A percentile compares a stretch with the other conserved stretches of the same genome.
phyloP scores from a whole-genome alignment of 2,797 vertebrate species.

The Momotus momota region DNA sequence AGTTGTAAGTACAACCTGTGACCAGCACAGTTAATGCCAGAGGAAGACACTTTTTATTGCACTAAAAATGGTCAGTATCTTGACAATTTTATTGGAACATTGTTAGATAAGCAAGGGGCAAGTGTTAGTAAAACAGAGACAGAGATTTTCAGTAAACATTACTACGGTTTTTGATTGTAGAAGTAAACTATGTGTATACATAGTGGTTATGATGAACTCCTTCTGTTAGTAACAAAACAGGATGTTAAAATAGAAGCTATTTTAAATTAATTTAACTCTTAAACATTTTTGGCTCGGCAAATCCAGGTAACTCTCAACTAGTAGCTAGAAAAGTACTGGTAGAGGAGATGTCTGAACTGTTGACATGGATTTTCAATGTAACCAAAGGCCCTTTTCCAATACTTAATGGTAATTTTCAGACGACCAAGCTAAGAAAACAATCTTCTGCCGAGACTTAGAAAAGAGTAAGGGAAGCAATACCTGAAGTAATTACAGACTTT shows the following conservation, averaged over 20 bases:
- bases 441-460: neutral
- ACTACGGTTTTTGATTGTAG: neutral
- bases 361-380: neutral
- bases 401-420: neutral
- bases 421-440: neutral
- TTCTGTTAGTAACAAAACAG: neutral
- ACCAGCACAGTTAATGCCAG: neutral
- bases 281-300: neutral
- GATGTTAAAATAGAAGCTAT: neutral
- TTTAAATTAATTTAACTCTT: neutral
- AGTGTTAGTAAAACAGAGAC: neutral
- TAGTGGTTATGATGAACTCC: neutral
- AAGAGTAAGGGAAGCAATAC: neutral
- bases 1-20: neutral
- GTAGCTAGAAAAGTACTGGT: neutral
- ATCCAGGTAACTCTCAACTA: neutral
- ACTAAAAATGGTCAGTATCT: neutral
- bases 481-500: conserved; percentile 2
- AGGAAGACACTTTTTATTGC: neutral
- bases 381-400: neutral
- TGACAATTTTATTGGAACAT: neutral
- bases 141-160: neutral
- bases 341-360: neutral
- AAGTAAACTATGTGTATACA: neutral
- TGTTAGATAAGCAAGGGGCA: neutral